phyloP scores from a whole-genome alignment of 2,113 vertebrate species.

The Macheiramphus alcinus region DNA sequence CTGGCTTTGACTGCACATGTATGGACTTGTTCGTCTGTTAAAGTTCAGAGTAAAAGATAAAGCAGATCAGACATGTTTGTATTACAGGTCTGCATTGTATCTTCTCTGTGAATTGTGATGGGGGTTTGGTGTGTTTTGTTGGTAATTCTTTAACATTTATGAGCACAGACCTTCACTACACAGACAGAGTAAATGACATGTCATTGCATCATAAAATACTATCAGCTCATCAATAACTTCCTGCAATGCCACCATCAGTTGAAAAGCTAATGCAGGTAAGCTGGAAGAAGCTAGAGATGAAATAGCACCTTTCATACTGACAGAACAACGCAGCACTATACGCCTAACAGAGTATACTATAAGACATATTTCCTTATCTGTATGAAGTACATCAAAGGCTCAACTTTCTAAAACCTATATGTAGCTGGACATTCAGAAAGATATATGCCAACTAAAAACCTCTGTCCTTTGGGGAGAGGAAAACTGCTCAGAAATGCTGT shows the following conservation, averaged over 20 bases:
- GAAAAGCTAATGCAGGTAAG: conserved; percentile 30
- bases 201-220: conserved; percentile 8
- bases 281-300: conserved; percentile 28
- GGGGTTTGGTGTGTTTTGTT: background rate
- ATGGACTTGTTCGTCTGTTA: background rate
- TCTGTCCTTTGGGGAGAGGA: background rate
- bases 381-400: conserved; percentile 45
- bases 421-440: conserved; percentile 33
- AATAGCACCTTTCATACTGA: conserved; percentile 33
- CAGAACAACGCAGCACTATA: background rate
- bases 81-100: background rate
- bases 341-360: background rate
- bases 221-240: conserved; percentile 38
- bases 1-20: background rate
- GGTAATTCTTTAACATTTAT: conserved; percentile 19
- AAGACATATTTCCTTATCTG: conserved; percentile 32
- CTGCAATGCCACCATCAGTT: conserved; percentile 22
- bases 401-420: conserved; percentile 29
- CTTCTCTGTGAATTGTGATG: background rate
- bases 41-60: background rate
- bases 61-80: background rate
- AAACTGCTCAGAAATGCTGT: background rate
- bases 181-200: background rate
- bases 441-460: background rate
- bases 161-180: background rate